phyloP scores from a whole-genome alignment of 2,113 vertebrate genomes.

The Meles meles region DNA sequence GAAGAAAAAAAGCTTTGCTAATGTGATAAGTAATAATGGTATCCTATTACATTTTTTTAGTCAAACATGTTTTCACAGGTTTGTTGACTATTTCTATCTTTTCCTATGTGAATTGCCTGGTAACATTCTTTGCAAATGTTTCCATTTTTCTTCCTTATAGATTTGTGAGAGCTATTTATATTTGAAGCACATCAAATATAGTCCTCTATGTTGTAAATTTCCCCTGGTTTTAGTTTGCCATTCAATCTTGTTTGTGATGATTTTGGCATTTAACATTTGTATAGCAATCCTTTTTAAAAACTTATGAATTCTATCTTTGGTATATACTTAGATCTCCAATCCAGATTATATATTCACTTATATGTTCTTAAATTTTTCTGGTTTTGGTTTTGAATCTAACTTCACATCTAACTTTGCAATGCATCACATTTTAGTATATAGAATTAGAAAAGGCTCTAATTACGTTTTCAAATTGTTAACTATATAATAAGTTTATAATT shows the following conservation, averaged over 20 bases:
- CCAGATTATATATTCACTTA: neutral
- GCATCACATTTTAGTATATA: neutral
- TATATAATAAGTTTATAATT: too few relatives aligned
- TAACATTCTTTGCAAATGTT: conserved; percentile 20
- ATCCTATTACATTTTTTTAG: neutral
- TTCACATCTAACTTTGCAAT: conserved; percentile 5
- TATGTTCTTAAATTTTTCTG: neutral
- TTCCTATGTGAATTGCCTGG: neutral
- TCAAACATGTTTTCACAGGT: neutral
- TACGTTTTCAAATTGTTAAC: neutral
- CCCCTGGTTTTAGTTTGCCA: neutral
- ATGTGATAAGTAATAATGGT: neutral
- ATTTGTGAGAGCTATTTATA: conserved; percentile 18
- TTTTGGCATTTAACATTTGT: neutral
- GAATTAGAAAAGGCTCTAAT: neutral
- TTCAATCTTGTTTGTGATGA: neutral
- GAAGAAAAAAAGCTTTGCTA: neutral
- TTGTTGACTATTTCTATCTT: neutral
- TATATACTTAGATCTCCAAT: neutral
- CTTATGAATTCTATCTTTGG: conserved; percentile 6
- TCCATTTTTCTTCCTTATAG: neutral
- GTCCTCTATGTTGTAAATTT: neutral
- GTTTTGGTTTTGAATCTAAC: neutral
- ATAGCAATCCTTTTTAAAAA: neutral
- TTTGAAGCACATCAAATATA: neutral